Evolutionary conservation across 2,113 vertebrate species (phyloP).

Genomic region (Campylomormyrus numenius): DNA sequence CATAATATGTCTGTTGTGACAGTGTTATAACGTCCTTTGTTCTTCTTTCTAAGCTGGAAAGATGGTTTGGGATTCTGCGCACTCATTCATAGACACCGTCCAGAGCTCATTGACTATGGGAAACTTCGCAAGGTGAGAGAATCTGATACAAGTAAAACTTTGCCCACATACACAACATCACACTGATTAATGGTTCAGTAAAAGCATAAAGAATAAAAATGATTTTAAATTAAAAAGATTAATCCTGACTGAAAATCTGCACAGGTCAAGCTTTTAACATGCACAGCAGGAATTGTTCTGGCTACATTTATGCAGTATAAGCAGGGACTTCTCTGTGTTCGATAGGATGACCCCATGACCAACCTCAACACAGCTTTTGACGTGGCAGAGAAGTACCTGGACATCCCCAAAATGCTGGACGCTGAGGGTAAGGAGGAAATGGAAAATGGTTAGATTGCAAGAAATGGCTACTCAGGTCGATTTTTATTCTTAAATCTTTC

Average conservation of each 20-base stretch:
- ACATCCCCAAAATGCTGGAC: conserved; percentile 93
- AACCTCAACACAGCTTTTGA: conserved; percentile 91
- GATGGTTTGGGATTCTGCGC: conserved; percentile 97
- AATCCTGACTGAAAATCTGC: not conserved
- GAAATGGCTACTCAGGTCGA: not conserved
- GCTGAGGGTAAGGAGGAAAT: conserved; percentile 75
- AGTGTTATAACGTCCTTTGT: not conserved
- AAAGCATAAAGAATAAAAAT: not conserved
- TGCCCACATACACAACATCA: not conserved
- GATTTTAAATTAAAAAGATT: not conserved
- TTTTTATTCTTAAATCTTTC: not conserved
- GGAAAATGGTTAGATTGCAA: not conserved
- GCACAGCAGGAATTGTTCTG: not conserved
- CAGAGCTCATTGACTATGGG: conserved; percentile 93
- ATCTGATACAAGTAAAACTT: not conserved
- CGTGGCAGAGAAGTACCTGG: conserved; percentile 85
- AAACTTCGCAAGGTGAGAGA: conserved; percentile 86
- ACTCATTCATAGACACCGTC: conserved; percentile 95
- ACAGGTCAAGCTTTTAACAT: not conserved
- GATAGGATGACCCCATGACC: conserved; percentile 82
- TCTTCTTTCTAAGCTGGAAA: conserved; percentile 74
- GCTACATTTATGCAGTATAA: not conserved
- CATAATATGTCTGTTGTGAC: not conserved
- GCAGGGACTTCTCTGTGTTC: conserved; percentile 18
- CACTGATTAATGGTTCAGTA: not conserved